A percentile compares a stretch with the other conserved stretches of the same genome.
phyloP scores from a whole-genome alignment of 2,113 vertebrate genomes.

The Rhadina sibilatrix region DNA sequence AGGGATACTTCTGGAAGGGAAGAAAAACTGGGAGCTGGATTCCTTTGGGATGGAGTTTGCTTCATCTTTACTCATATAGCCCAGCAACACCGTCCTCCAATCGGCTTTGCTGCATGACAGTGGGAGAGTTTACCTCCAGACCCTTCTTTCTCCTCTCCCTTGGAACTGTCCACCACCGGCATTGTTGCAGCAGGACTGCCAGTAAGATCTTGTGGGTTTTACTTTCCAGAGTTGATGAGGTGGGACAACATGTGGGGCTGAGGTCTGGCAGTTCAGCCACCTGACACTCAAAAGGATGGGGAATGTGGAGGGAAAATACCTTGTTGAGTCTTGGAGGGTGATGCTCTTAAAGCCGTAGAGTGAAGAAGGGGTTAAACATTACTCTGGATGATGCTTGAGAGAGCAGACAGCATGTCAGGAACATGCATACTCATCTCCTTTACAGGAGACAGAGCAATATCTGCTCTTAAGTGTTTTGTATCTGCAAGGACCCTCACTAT shows the following conservation, averaged over 20 bases:
- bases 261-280: neutral
- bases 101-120: constrained; percentile 48
- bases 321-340: neutral
- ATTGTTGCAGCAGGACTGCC: neutral
- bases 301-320: neutral
- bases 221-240: neutral
- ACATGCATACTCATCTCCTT: neutral
- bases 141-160: constrained; percentile 17
- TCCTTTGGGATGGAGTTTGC: constrained; percentile 51
- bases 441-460: neutral
- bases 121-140: constrained; percentile 48
- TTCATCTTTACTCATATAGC: constrained; percentile 56
- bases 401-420: constrained; percentile 47
- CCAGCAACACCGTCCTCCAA: constrained; percentile 66
- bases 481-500: neutral
- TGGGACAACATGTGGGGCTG: neutral
- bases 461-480: neutral
- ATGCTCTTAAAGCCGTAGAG: neutral
- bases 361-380: constrained; percentile 50
- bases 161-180: neutral
- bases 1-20: constrained; percentile 38
- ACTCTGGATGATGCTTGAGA: constrained; percentile 19
- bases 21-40: constrained; percentile 35
- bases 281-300: neutral
- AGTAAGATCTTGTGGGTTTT: constrained; percentile 8